A percentile compares a stretch with the other conserved stretches of the same genome.
Evolutionary conservation across 1,140 invertebrate species (phyloP).

Genomic region (Penaeus chinensis): DNA sequence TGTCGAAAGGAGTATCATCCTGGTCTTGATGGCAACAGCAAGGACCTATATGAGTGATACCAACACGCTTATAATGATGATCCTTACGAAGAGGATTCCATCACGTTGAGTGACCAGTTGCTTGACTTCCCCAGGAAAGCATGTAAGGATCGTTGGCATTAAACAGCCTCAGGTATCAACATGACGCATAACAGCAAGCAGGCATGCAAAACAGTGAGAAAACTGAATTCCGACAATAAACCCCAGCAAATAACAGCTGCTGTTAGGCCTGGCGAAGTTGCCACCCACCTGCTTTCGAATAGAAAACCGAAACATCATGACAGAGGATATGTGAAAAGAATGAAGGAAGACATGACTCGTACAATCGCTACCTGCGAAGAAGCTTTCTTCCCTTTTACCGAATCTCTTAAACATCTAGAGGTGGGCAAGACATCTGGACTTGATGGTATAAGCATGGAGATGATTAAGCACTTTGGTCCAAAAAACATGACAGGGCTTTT

Average conservation of each 20-base stretch:
- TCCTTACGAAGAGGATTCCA: no score
- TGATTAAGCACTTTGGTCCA: no score
- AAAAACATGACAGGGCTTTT: no score
- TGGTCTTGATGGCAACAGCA: not conserved
- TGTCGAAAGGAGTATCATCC: not conserved
- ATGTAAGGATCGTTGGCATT: no score
- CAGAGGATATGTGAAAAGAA: not conserved
- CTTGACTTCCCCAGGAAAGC: no score
- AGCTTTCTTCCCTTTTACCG: not conserved
- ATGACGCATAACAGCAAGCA: not conserved
- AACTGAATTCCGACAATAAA: not conserved
- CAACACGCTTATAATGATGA: no score
- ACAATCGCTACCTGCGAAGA: not conserved
- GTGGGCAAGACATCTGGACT: no score
- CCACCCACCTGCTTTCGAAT: not conserved
- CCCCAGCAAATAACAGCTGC: not conserved
- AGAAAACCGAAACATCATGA: not conserved
- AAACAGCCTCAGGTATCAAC: no score
- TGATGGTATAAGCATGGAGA: no score
- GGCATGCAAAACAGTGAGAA: not conserved
- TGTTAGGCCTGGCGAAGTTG: not conserved
- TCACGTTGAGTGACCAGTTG: no score
- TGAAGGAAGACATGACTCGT: not conserved
- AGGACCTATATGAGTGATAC: not conserved
- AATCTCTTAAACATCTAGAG: no score